These are phyloP conservation scores for Axis porcinus DNA, from an alignment of 2,113 vertebrate genomes.

Conservation along the genomic window DNA sequence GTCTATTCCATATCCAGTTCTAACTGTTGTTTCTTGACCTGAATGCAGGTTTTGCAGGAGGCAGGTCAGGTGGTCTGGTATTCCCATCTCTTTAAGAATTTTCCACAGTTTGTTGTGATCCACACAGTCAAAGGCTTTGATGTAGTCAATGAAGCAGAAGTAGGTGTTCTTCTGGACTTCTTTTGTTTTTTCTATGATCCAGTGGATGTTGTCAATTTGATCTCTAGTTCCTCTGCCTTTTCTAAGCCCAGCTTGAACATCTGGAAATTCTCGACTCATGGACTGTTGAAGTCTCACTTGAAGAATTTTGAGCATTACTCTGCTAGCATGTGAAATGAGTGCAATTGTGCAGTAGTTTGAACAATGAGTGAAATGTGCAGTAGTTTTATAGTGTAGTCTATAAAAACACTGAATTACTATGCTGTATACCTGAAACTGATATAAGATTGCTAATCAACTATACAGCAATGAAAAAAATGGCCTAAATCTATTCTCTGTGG, in stretches of 20 bases:
- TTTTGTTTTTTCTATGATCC: neutral
- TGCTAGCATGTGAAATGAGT: neutral
- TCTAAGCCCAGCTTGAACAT: neutral
- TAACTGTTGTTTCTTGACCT: neutral
- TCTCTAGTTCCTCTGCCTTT: neutral
- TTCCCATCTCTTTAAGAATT: neutral
- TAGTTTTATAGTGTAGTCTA: neutral
- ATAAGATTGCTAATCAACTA: neutral
- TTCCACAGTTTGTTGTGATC: neutral
- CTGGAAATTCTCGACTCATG: neutral
- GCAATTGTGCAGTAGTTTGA: neutral
- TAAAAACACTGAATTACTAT: neutral
- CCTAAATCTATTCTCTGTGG: neutral
- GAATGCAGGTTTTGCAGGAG: neutral
- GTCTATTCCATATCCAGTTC: neutral
- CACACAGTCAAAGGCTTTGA: neutral
- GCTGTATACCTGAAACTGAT: neutral
- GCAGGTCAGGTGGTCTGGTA: neutral
- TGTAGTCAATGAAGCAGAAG: neutral
- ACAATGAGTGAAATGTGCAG: neutral
- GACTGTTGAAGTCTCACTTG: neutral
- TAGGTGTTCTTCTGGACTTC: neutral
- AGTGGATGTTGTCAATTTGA: neutral
- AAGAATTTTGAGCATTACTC: neutral
- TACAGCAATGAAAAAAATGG: neutral